These are phyloP conservation scores for Cyanoliseus patagonus DNA, from an alignment of 2,113 vertebrate species.

Conservation along the genomic window DNA sequence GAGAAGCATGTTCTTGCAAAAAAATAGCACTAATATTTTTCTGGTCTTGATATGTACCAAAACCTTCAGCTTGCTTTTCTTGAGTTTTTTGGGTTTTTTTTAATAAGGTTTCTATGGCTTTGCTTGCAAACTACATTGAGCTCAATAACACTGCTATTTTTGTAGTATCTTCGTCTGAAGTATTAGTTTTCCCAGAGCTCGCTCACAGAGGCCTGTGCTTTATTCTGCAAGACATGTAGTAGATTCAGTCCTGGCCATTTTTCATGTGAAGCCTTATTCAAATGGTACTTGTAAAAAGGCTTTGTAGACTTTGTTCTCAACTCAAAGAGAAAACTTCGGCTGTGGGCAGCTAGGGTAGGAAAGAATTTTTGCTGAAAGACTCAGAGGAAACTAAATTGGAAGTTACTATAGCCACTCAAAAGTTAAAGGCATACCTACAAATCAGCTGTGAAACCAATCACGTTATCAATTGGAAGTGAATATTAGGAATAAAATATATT, in stretches of 20 bases:
- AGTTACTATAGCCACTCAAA: background rate
- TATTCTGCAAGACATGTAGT: constrained; percentile 16
- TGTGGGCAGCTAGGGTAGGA: background rate
- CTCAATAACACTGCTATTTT: constrained; percentile 34
- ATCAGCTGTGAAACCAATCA: background rate
- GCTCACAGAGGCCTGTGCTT: constrained; percentile 13
- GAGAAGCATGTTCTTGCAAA: background rate
- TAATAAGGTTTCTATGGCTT: background rate
- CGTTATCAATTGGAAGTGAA: background rate
- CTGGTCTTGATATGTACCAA: background rate
- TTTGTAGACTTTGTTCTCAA: constrained; percentile 65
- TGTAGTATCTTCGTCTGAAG: constrained; percentile 21
- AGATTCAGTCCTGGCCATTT: constrained; percentile 42
- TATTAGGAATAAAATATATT: constrained; percentile 11
- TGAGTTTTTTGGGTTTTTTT: background rate
- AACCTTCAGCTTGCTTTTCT: background rate
- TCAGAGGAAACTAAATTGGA: constrained; percentile 27
- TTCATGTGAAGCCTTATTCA: constrained; percentile 63
- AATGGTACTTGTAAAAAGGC: constrained; percentile 48
- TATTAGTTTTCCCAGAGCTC: constrained; percentile 40
- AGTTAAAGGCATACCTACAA: constrained; percentile 22
- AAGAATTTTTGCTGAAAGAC: constrained; percentile 46
- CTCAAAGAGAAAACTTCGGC: constrained; percentile 52
- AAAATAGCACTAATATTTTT: constrained; percentile 2
- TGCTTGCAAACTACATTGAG: constrained; percentile 30